Base-by-base conservation (phyloP, 2,888 invertebrate species). In the Coenonympha glycerion region DNA sequence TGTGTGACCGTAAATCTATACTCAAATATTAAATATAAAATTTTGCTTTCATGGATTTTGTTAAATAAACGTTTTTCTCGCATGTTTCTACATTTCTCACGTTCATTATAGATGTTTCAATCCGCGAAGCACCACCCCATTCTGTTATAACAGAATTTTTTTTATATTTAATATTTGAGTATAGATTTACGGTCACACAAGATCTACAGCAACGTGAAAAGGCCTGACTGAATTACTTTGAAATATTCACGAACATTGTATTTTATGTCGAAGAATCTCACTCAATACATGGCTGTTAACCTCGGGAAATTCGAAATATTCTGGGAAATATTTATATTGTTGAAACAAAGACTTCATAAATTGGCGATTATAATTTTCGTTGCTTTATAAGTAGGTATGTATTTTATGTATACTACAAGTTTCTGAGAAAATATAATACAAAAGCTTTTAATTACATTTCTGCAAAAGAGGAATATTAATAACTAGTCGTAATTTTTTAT, bases 211-310 rank as follows among this genome's bases (percentile, higher is more conserved):
- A 15, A 24, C 24, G 21, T 3, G 22, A 6, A 37, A 37, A 37
- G 11, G 37, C 24, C 9, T 24, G 22, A 15, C 9, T 24, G 22
- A 15, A 39, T 39, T 39, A 24, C 13, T 39, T 39, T 39, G 39
- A 39, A 39, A 39, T 39, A 39, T 39, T 39, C 39, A 39, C 24
- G 15, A 24, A 13, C 39, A 39, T 39, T 39, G 39, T 22, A 37
- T 24, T 39, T 15, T 24, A 39, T 39, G 39, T 13, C 9, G 24
- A 24, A 24, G 15, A 24, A 24, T 39, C 4, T 22, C 39, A 39
- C 4, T 22, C 39, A 39, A 39, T 39, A 24, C 39, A 39, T 24
- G 13, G 3, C 24, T 24, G 15, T 39, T 39, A 2, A 39, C 39
- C 24, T 39, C 15, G 15, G 39, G 39, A 39, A 39, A 39, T 39